Evolutionary conservation across 92 coral and sea anemone species (phyloP).

Genomic region (Siderastrea siderea): DNA sequence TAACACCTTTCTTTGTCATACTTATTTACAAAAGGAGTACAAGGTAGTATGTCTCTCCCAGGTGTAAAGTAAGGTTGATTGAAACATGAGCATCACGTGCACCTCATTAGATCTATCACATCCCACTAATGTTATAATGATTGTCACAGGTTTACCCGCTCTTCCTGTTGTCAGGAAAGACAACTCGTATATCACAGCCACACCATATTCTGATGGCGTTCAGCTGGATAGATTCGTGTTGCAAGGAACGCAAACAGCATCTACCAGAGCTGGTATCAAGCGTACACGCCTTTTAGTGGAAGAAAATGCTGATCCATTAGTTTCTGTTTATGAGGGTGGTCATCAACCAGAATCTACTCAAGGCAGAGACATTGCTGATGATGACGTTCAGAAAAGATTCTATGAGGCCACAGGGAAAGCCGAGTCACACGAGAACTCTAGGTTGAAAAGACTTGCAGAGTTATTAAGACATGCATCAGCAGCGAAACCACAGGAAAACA

Average conservation of each 20-base stretch:
- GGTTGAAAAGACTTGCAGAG: background rate
- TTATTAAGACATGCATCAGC: background rate
- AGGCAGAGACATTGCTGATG: background rate
- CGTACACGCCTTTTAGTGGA: background rate
- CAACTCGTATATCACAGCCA: background rate
- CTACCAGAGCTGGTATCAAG: background rate
- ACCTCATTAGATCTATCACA: background rate
- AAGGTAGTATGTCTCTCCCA: no score
- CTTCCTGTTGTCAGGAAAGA: background rate
- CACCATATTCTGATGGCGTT: background rate
- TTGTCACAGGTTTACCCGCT: constrained; percentile 6
- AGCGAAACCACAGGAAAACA: background rate
- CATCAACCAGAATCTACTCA: background rate
- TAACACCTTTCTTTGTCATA: no score
- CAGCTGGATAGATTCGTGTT: background rate
- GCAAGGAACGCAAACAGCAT: background rate
- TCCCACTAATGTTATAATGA: background rate
- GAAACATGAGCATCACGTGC: no score
- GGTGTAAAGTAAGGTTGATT: no score
- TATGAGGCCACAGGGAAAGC: background rate
- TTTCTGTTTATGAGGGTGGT: background rate
- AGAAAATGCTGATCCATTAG: background rate
- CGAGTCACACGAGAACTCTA: background rate
- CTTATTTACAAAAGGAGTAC: no score
- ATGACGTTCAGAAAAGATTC: background rate